These are phyloP conservation scores for Datnioides undecimradiatus DNA, from an alignment of 2,113 vertebrate species.

Conservation along the genomic window DNA sequence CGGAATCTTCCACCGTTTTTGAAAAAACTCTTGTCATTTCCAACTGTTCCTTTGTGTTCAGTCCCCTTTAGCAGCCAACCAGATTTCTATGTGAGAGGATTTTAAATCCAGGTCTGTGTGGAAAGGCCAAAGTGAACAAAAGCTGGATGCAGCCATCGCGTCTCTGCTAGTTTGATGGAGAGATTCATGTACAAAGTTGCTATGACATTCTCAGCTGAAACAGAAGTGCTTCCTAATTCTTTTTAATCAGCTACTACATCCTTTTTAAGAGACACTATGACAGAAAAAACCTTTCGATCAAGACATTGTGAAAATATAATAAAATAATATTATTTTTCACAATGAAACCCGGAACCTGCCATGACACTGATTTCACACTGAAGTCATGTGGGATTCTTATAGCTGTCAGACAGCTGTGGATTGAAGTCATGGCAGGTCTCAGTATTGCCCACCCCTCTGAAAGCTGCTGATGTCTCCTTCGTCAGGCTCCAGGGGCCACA, in stretches of 20 bases:
- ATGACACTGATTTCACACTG: constrained; percentile 28
- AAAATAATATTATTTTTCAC: constrained; percentile 77
- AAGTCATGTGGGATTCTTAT: background rate
- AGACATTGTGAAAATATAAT: constrained; percentile 80
- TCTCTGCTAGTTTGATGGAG: background rate
- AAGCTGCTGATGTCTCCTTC: constrained; percentile 78
- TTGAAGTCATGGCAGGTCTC: constrained; percentile 52
- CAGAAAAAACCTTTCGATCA: constrained; percentile 8
- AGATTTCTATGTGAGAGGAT: background rate
- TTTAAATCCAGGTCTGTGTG: background rate
- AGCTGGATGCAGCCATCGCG: background rate
- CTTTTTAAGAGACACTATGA: background rate
- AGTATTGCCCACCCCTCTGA: constrained; percentile 44
- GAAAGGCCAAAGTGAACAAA: background rate
- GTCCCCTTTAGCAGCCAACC: constrained; percentile 13
- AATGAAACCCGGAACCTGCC: constrained; percentile 57
- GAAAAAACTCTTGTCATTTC: too few relatives aligned
- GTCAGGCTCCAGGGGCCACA: constrained; percentile 59
- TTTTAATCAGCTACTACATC: background rate
- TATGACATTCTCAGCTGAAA: background rate
- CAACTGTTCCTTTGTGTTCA: too few relatives aligned
- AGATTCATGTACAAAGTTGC: background rate
- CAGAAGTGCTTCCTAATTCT: background rate
- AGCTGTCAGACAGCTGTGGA: constrained; percentile 20
- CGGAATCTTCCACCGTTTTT: too few relatives aligned